Base-by-base conservation (phyloP, 2,113 vertebrate species). In the Cheilinus undulatus region DNA sequence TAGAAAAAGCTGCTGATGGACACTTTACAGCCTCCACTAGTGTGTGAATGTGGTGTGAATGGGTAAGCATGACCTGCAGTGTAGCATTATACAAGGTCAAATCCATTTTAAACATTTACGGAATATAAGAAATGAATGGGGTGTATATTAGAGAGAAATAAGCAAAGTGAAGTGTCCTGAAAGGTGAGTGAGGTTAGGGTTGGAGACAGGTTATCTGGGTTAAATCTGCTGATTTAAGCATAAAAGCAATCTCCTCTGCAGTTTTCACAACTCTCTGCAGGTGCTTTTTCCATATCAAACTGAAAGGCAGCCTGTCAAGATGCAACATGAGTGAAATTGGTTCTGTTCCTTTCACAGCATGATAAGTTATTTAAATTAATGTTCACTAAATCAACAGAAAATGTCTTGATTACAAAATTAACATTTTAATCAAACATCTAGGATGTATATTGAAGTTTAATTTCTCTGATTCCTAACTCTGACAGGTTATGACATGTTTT, bases 341-440 rank as follows among this genome's bases (percentile, higher is more conserved):
- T 10, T n/a, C n/a, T n/a, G n/a, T n/a, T n/a, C n/a, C n/a, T n/a
- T 45, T 38, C 1, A 52, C 17, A n/a, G 23, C 0, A 2, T 58
- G 45, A 51, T 12, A 20, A 51, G 20, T 27, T 34, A 34, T 26
- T 32, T 13, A 26, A 15, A 68, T 66, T 27, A 17, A 45, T 69
- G n/a, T 28, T 57, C 40, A 42, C 40, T 42, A 42, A 42, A 42
- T 42, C 7, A 53, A 30, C 27, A 6, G 19, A 58, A 9, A 38
- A 45, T 0, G 36, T 54, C n/a, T 61, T 12, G 57, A 67, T 46
- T 2, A 38, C 13, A 58, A 19, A 53, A 42, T 2, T 34, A 3
- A 28, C 32, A 34, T 34, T 65, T 43, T 17, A 46, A 61, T 46
- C 40, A 45, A 46, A 45, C 26, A n/a, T 28, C 54, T 48, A 14